Evolutionary conservation across 1,140 invertebrate species (phyloP).

Genomic region (Watersipora subatra): DNA sequence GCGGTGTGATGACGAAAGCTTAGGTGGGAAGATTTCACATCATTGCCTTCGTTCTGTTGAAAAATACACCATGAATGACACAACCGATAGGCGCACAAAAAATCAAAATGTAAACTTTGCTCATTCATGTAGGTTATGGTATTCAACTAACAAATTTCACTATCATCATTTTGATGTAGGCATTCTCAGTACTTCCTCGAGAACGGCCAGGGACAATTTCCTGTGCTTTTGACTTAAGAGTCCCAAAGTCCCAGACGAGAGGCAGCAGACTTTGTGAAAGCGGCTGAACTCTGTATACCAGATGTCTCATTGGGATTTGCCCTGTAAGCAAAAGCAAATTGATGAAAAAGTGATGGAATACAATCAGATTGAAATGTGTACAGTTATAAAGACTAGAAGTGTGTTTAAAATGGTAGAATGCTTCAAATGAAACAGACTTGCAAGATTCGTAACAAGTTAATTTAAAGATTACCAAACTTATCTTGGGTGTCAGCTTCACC

Average conservation of each 20-base stretch:
- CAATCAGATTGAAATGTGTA: too few species aligned
- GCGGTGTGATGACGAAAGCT: not conserved
- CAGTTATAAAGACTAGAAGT: too few species aligned
- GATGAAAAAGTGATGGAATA: not conserved
- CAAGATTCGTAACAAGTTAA: too few species aligned
- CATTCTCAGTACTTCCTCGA: not conserved
- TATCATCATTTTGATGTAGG: not conserved
- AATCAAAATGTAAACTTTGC: too few species aligned
- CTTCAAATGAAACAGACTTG: too few species aligned
- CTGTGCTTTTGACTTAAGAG: slow-evolving; percentile 12
- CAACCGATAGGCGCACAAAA: too few species aligned
- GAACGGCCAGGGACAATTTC: not conserved
- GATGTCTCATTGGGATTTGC: slow-evolving; percentile 25
- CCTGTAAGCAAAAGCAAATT: slow-evolving; percentile 13
- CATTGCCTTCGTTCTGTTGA: slow-evolving; percentile 7
- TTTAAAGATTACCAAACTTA: slow-evolving; percentile 24
- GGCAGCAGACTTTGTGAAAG: slow-evolving; percentile 29
- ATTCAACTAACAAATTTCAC: slow-evolving; percentile 11
- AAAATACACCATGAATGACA: too few species aligned
- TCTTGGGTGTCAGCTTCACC: slow-evolving; percentile 23
- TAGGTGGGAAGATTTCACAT: slow-evolving; percentile 6
- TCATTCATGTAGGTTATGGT: too few species aligned
- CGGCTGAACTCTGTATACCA: slow-evolving; percentile 31
- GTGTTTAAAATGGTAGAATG: too few species aligned
- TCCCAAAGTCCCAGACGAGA: slow-evolving; percentile 34